Conservation (phyloP, 2,113 vertebrate genomes). For the Anseranas semipalmata region DNA sequence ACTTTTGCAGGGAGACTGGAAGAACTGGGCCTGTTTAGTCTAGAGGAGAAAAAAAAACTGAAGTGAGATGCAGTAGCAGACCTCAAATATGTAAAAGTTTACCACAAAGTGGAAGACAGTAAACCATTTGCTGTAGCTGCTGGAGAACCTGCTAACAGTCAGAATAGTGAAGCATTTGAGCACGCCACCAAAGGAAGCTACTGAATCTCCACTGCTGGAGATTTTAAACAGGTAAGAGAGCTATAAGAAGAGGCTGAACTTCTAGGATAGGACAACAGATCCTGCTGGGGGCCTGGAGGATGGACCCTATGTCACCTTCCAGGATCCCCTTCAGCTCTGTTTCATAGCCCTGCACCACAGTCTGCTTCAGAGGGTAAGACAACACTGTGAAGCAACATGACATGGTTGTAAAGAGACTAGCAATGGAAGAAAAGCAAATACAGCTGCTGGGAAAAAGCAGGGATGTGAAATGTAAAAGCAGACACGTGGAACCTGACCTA, state of each 20-base stretch:
- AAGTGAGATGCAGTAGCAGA: not conserved
- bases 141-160: fast-evolving
- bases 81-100: not conserved
- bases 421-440: not conserved
- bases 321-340: not conserved
- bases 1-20: not conserved
- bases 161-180: not conserved
- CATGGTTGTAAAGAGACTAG: not conserved
- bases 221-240: not conserved
- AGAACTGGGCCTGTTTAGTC: slow-evolving; percentile 31
- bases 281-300: not conserved
- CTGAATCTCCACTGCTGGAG: not conserved
- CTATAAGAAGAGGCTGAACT: not conserved
- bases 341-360: not conserved
- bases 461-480: not conserved
- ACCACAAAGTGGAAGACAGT: not conserved
- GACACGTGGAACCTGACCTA: not conserved
- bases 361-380: not conserved
- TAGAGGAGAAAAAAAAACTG: not conserved
- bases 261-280: not conserved
- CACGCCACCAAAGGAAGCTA: not conserved
- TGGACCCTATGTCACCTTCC: not conserved
- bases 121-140: not conserved
- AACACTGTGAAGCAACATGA: not conserved
- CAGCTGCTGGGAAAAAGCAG: not conserved